Evolutionary conservation across 2,888 invertebrate species (phyloP), one percentile per base, ranked within the genome.

Genomic region (Torymus tubicola): DNA sequence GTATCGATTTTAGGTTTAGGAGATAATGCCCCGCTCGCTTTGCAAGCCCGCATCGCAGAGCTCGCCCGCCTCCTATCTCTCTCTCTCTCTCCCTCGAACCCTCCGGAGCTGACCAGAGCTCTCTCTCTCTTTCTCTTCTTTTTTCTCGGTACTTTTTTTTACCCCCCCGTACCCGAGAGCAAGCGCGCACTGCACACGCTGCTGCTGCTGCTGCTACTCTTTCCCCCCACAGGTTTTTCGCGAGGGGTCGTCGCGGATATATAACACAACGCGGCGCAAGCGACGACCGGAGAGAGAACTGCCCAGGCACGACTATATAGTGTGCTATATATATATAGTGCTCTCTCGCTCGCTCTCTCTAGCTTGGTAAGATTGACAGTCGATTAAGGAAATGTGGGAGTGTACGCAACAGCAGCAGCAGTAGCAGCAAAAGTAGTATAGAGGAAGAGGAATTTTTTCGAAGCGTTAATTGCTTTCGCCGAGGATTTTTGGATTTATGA

Each of bases 1-100:
- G 87, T 87, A 87, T 87, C 87, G 87, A 87, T 87, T 87, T 87
- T 87, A 86, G 87, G 86, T 87, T 86, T 86, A 86, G 86, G 85
- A 86, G 86, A 86, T 87, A 86, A 87, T 86, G 85, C 87, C 85
- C 84, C 81, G 84, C 84, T 64, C 81, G 77, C 82, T 81, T 82
- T 80, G 79, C 83, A 82, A 80, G 79, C 81, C 83, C 83, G 80
- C 83, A 83, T 80, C 80, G 77, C 67, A 53, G 73, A 53, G 73
- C 69, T 50, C 64, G 50, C 74, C 83, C 79, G 70, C 78, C 80
- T 68, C 80, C 55, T 42, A 42, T 42, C 42, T 57, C 74, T 67
- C 64, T 75, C 67, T 52, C 58, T 24, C 16, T n/a, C 13, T 21
- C 68, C 53, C 5, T 55, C 68, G 14, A 11, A 57, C 57, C 18